phyloP scores from a whole-genome alignment of 2,797 vertebrate species.

The Acanthurus lineatus region DNA sequence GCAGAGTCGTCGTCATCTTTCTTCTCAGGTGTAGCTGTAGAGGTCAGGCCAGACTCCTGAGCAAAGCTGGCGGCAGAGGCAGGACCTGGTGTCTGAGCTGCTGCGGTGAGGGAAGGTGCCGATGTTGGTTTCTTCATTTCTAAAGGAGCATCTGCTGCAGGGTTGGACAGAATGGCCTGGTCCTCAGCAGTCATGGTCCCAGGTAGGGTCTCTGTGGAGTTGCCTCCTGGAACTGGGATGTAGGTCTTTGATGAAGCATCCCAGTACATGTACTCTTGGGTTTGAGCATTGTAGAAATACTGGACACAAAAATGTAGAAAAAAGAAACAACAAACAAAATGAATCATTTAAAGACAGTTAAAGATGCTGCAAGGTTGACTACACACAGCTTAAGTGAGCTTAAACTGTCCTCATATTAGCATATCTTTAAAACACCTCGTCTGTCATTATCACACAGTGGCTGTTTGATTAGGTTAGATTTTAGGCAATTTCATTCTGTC shows the following conservation, averaged over 20 bases:
- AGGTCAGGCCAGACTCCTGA: constrained; percentile 33
- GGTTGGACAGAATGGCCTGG: constrained; percentile 84
- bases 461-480: neutral
- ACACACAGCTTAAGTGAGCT: neutral
- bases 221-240: constrained; percentile 84
- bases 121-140: constrained; percentile 77
- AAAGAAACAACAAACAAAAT: neutral
- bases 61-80: constrained; percentile 15
- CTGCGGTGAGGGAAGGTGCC: neutral
- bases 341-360: neutral
- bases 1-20: constrained; percentile 85
- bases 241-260: constrained; percentile 84
- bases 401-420: neutral
- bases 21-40: constrained; percentile 78
- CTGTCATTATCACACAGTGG: neutral
- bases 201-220: constrained; percentile 74
- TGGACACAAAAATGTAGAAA: constrained; percentile 43
- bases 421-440: neutral
- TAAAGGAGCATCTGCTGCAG: constrained; percentile 85
- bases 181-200: constrained; percentile 86
- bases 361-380: neutral
- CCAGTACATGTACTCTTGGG: constrained; percentile 89
- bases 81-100: neutral
- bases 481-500: too few species aligned
- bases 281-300: constrained; percentile 90